phyloP scores from a whole-genome alignment of 1,140 invertebrate species.

The Ips typographus region DNA sequence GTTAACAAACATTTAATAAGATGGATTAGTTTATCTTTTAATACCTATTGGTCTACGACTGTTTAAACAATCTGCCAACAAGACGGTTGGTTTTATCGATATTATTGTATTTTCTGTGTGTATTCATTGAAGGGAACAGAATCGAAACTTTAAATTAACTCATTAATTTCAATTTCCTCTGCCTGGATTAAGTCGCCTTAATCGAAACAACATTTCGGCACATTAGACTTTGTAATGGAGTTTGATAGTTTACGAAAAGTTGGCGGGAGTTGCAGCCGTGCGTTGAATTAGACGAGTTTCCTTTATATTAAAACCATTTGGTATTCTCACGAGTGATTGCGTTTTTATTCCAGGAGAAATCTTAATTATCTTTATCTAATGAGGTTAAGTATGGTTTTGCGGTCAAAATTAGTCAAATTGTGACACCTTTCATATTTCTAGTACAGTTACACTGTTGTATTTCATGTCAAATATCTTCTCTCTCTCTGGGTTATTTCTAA shows the following conservation, averaged over 20 bases:
- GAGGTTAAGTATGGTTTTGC: too few relatives aligned
- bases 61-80: slow-evolving; percentile 6
- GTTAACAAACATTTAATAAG: slow-evolving; percentile 28
- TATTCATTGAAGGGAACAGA: neutral
- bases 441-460: too few relatives aligned
- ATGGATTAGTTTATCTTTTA: slow-evolving; percentile 31
- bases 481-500: too few relatives aligned
- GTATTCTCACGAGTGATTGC: too few relatives aligned
- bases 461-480: too few relatives aligned
- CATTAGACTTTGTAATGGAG: slow-evolving; percentile 20
- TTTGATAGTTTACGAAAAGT: slow-evolving; percentile 20
- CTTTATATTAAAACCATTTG: neutral
- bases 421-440: too few relatives aligned
- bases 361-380: too few relatives aligned
- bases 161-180: slow-evolving; percentile 11
- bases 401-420: too few relatives aligned
- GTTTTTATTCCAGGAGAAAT: too few relatives aligned
- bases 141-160: slow-evolving; percentile 15
- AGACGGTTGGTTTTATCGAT: too few relatives aligned
- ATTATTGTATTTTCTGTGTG: neutral
- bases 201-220: slow-evolving; percentile 23
- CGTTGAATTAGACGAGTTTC: neutral
- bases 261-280: neutral
- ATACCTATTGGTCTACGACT: slow-evolving; percentile 16
- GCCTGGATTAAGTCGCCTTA: slow-evolving; percentile 8